Evolutionary conservation across 2,888 invertebrate genomes (phyloP).

Genomic region (Prosapia bicincta): DNA sequence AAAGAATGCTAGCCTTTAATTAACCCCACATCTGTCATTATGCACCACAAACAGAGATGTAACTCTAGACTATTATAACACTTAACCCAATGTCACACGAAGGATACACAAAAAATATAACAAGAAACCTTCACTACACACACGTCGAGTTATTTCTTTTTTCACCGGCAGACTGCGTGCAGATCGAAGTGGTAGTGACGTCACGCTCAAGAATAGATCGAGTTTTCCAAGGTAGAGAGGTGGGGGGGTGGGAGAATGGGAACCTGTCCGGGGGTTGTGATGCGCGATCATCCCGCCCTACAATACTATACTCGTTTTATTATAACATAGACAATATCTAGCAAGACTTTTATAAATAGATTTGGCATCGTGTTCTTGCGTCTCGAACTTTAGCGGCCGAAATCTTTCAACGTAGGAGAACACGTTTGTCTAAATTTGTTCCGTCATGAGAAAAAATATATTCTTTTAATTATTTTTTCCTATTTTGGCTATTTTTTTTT

Average conservation of each 20-base stretch:
- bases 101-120: background rate
- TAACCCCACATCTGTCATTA: background rate
- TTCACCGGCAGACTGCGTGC: background rate
- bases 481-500: too few species aligned
- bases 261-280: slow-evolving; percentile 1
- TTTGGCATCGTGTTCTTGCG: background rate
- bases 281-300: background rate
- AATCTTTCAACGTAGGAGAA: slow-evolving; percentile 2
- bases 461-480: too few species aligned
- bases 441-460: too few species aligned
- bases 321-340: background rate
- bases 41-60: background rate
- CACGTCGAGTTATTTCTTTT: background rate
- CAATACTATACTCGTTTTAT: background rate
- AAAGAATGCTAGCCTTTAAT: background rate
- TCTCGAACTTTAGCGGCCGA: background rate
- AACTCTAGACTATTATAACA: background rate
- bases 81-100: background rate
- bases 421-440: too few species aligned
- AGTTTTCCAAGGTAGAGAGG: background rate
- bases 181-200: background rate
- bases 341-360: background rate
- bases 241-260: background rate
- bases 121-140: background rate
- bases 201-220: background rate